phyloP scores from a whole-genome alignment of 2,113 vertebrate genomes.

The Malurus elegans region DNA sequence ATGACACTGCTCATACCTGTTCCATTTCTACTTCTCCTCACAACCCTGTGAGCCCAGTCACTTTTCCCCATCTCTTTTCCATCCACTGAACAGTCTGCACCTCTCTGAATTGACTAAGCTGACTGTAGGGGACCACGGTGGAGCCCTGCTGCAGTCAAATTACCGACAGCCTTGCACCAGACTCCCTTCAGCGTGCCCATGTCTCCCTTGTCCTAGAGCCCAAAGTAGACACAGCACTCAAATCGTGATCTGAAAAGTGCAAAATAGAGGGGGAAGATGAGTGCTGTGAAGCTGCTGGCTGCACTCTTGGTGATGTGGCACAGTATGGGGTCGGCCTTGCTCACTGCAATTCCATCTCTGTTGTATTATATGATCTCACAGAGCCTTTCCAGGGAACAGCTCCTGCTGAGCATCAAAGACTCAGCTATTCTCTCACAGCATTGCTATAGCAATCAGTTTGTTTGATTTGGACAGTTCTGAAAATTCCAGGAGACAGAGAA shows the following conservation, averaged over 20 bases:
- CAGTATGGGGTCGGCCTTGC: neutral
- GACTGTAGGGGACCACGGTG: rapidly evolving
- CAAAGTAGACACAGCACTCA: neutral
- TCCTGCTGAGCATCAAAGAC: neutral
- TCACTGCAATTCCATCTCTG: neutral
- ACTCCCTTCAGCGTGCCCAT: neutral
- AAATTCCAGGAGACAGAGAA: neutral
- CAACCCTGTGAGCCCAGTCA: neutral
- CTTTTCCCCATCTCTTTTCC: neutral
- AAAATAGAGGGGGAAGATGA: neutral
- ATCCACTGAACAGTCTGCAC: neutral
- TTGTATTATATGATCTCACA: neutral
- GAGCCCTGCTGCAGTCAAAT: neutral
- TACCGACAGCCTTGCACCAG: neutral
- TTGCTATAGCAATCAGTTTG: neutral
- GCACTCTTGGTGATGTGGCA: neutral
- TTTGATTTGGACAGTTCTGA: constrained; percentile 19
- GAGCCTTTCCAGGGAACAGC: neutral
- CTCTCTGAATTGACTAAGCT: neutral
- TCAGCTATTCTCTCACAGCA: neutral
- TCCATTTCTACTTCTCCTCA: neutral
- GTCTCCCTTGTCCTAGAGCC: neutral
- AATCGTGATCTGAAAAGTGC: neutral
- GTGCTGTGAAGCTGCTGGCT: neutral
- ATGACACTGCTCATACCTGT: neutral